phyloP scores from a whole-genome alignment of 64 coral and sea anemone genomes.

The Actinia equina region DNA sequence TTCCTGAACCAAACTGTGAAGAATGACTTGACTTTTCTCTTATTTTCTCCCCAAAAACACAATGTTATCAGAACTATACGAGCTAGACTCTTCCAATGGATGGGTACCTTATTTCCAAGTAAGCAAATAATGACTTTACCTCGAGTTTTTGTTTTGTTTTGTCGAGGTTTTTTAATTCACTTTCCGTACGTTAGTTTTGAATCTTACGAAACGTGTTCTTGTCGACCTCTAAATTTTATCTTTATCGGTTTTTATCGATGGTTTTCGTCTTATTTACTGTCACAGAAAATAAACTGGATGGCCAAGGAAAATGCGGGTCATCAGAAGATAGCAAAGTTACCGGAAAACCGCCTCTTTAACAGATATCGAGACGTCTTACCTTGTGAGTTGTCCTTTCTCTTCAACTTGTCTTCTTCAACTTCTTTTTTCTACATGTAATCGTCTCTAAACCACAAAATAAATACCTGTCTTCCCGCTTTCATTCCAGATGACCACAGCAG shows the following conservation, averaged over 20 bases:
- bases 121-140: not conserved
- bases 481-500: slow-evolving; percentile 84
- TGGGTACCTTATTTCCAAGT: slow-evolving; percentile 81
- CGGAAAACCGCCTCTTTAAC: slow-evolving; percentile 76
- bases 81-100: slow-evolving; percentile 61
- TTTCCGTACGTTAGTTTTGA: not conserved
- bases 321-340: slow-evolving; percentile 68
- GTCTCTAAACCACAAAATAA: not conserved
- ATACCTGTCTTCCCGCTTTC: not conserved
- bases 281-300: slow-evolving; percentile 67
- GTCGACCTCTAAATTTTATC: not conserved
- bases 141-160: not conserved
- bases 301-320: slow-evolving; percentile 69
- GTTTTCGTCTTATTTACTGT: slow-evolving; percentile 2
- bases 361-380: slow-evolving; percentile 90
- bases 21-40: slow-evolving; percentile 5
- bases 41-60: not conserved
- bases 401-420: not conserved
- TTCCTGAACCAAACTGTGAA: not conserved
- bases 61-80: slow-evolving; percentile 76
- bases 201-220: not conserved
- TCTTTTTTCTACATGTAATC: not conserved
- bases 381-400: slow-evolving; percentile 66
- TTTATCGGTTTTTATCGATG: not conserved
- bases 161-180: not conserved